Percentiles rank a stretch among this genome's conserved stretches.
phyloP scores from a whole-genome alignment of 2,113 vertebrate genomes.

The Halcyon senegalensis region DNA sequence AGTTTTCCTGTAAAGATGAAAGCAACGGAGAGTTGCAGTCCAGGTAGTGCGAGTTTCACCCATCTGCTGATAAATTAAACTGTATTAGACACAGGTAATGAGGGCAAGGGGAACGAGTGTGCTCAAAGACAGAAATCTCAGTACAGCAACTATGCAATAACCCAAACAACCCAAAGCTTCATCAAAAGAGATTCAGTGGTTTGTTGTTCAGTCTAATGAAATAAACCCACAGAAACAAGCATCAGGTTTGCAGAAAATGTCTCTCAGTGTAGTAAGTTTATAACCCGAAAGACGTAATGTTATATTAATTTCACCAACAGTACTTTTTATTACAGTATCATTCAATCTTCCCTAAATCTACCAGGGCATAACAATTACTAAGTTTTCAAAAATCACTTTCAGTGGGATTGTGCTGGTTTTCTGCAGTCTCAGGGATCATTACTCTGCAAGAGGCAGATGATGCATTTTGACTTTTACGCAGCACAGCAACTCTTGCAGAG shows the following conservation, averaged over 20 bases:
- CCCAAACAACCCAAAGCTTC: background rate
- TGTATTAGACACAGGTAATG: background rate
- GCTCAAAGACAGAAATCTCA: background rate
- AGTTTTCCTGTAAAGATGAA: background rate
- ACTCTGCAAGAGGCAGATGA: background rate
- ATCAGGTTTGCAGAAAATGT: background rate
- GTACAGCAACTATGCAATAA: background rate
- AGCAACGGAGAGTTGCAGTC: background rate
- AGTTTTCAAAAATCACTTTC: background rate
- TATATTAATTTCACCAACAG: accelerated
- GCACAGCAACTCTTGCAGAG: background rate
- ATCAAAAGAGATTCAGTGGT: background rate
- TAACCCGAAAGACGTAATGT: background rate
- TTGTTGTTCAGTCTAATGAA: background rate
- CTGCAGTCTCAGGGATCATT: background rate
- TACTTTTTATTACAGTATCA: background rate
- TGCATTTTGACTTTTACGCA: background rate
- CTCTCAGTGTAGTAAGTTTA: background rate
- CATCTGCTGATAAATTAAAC: background rate
- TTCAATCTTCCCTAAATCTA: background rate
- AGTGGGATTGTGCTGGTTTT: background rate
- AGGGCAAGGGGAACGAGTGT: background rate
- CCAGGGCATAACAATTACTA: background rate
- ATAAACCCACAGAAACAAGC: background rate
- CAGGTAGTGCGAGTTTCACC: background rate